phyloP scores from a whole-genome alignment of 1,140 invertebrate species.

The Eriosoma lanigerum region DNA sequence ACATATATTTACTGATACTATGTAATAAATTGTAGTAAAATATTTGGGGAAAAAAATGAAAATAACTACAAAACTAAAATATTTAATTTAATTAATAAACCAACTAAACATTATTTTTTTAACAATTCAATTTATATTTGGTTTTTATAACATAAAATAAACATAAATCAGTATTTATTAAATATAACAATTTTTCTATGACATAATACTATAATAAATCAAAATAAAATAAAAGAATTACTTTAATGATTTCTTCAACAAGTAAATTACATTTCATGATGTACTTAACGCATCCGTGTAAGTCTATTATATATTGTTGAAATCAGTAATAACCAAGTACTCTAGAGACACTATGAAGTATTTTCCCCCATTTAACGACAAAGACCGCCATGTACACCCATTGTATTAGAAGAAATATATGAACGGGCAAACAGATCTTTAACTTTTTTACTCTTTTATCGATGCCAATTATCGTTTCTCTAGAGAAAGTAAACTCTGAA shows the following conservation, averaged over 20 bases:
- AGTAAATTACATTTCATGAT: constrained; percentile 16
- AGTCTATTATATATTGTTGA: not conserved
- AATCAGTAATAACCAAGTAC: constrained; percentile 17
- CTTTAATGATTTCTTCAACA: not conserved
- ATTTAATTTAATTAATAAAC: too few species aligned
- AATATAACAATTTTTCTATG: too few species aligned
- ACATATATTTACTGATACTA: too few species aligned
- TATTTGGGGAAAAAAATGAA: too few species aligned
- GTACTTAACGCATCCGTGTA: not conserved
- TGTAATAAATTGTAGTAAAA: too few species aligned
- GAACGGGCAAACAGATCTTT: not conserved
- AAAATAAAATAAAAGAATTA: not conserved
- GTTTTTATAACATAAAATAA: too few species aligned
- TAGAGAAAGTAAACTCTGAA: constrained; percentile 1
- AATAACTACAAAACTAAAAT: too few species aligned
- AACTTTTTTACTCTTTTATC: not conserved
- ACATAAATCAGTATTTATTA: too few species aligned
- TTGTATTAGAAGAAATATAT: constrained; percentile 12
- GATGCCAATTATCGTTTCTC: constrained; percentile 11
- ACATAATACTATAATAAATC: not conserved
- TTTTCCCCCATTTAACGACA: constrained; percentile 1
- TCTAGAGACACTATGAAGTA: not conserved
- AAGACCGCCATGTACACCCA: constrained; percentile 10
- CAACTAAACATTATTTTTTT: too few species aligned
- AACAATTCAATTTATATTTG: too few species aligned